Conservation (phyloP, 2,888 invertebrate genomes). For the Catocala nupta region DNA sequence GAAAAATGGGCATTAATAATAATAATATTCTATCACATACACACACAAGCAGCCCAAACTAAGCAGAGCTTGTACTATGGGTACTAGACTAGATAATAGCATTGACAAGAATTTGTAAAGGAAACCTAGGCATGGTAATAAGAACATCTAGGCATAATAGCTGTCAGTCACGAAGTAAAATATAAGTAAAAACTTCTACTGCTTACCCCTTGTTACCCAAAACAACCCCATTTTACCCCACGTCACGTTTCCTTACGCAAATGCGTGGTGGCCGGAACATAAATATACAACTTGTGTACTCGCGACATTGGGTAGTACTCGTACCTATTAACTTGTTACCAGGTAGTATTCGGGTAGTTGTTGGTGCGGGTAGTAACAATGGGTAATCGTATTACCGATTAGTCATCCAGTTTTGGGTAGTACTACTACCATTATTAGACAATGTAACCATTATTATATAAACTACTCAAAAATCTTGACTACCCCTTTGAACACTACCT, state of each 20-base stretch:
- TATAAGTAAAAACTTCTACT: too few relatives aligned
- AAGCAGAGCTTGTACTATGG: too few relatives aligned
- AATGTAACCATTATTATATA: neutral
- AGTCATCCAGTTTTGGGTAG: neutral
- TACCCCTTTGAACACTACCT: neutral
- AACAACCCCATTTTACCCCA: neutral
- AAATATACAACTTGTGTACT: slow-evolving; percentile 12
- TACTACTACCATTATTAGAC: neutral
- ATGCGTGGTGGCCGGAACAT: slow-evolving; percentile 9
- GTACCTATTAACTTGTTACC: slow-evolving; percentile 27
- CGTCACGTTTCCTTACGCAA: neutral
- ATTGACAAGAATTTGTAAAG: too few relatives aligned
- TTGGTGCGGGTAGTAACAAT: slow-evolving; percentile 19
- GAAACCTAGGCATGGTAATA: too few relatives aligned
- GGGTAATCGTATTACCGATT: too few relatives aligned
- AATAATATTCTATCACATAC: too few relatives aligned
- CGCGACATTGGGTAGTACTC: slow-evolving; percentile 35
- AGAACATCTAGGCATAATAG: too few relatives aligned
- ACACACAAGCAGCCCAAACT: too few relatives aligned
- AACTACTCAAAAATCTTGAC: neutral
- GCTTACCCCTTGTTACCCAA: too few relatives aligned
- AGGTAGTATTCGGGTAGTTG: slow-evolving; percentile 3
- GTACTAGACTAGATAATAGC: too few relatives aligned
- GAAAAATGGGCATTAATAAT: too few relatives aligned
- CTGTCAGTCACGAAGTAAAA: too few relatives aligned